Conservation (phyloP, 2,888 invertebrate genomes). For the Strigamia maritima region DNA sequence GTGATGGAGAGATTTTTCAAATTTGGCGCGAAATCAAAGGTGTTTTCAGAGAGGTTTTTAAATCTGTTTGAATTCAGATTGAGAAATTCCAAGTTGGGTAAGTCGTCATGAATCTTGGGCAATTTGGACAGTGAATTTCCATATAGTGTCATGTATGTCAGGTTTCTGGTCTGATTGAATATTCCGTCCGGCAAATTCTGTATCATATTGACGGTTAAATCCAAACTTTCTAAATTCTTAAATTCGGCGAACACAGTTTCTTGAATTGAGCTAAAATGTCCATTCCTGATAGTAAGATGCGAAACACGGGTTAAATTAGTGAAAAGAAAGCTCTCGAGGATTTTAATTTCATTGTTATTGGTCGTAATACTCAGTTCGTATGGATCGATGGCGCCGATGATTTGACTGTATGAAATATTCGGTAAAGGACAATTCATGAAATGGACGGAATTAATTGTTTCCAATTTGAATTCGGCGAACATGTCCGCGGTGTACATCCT, state of each 20-base stretch:
- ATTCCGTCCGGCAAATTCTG: conserved; percentile 2
- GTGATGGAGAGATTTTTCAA: neutral
- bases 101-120: neutral
- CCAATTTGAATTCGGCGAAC: conserved; percentile 6
- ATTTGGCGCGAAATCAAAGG: neutral
- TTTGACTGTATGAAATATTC: neutral
- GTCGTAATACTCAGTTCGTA: neutral
- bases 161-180: neutral
- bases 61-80: neutral
- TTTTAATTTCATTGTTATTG: neutral
- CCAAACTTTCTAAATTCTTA: neutral
- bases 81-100: neutral
- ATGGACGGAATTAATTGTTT: neutral
- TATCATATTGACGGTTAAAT: neutral
- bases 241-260: neutral
- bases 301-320: neutral
- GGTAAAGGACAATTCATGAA: conserved; percentile 19
- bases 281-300: neutral
- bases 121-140: neutral
- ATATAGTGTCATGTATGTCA: neutral
- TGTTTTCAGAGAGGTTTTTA: neutral
- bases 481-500: neutral
- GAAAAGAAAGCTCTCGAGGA: neutral
- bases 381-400: neutral
- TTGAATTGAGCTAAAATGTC: neutral